phyloP scores from a whole-genome alignment of 1,140 invertebrate genomes.

The Pinna nobilis region DNA sequence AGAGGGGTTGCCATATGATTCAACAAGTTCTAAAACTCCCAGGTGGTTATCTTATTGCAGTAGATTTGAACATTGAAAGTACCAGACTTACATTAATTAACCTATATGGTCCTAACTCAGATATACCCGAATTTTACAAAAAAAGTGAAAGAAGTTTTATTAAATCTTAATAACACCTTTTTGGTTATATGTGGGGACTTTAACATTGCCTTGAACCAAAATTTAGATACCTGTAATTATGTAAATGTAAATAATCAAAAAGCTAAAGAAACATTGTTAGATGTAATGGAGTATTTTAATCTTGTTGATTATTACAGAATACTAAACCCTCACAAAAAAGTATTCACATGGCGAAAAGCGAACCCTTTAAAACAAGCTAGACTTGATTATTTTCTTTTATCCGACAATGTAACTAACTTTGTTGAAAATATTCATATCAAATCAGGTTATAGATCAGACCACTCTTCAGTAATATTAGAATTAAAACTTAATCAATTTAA shows the following conservation, averaged over 20 bases:
- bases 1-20: constrained; percentile 31
- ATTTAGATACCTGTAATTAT: constrained; percentile 25
- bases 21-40: constrained; percentile 31
- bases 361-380: constrained; percentile 23
- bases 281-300: constrained; percentile 10
- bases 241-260: constrained; percentile 17
- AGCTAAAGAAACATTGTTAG: constrained; percentile 3
- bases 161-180: constrained; percentile 18
- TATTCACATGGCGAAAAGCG: constrained; percentile 20
- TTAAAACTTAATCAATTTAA: constrained; percentile 2
- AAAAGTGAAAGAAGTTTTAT: not conserved
- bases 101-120: constrained; percentile 28
- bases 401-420: constrained; percentile 16
- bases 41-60: constrained; percentile 18
- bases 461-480: not conserved
- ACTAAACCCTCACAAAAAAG: not conserved
- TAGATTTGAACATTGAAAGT: constrained; percentile 19
- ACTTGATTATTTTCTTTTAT: constrained; percentile 20
- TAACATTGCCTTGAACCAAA: constrained; percentile 25
- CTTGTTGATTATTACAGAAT: constrained; percentile 19
- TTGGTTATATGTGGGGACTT: constrained; percentile 31
- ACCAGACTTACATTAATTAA: constrained; percentile 12
- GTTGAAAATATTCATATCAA: not conserved
- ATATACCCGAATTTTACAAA: constrained; percentile 6
- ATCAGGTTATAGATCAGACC: constrained; percentile 17